Evolutionary conservation across 2,113 vertebrate species (phyloP), one percentile per base, ranked within the genome.

Genomic region (Rousettus leschenaultii): DNA sequence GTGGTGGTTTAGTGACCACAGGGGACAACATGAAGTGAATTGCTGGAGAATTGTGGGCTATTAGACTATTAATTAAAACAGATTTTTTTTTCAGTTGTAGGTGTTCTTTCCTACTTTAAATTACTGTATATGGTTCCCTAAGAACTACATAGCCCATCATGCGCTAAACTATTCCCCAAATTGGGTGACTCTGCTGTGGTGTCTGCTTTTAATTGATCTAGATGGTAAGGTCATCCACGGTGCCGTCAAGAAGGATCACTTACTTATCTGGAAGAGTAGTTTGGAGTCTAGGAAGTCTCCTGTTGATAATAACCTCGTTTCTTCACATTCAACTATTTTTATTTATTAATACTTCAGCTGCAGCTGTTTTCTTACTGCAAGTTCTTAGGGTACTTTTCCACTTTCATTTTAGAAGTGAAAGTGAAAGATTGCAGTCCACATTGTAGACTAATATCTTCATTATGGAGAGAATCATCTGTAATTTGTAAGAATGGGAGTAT

Each of bases 161-260:
- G 80, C 97, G 51, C 8, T 43, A 24, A 91, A 74, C 22, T 51
- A 19, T 94, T 84, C 95, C 96, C 86, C 92, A 97, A 98, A 98
- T 33, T 97, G 94, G 98, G 98, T 65, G 97, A 98, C 94, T 51
- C 51, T 91, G 95, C 48, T 77, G 96, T 96, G 98, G 98, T 99
- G 99, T 99, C 98, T 98, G 96, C 86, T 94, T 97, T 79, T 98
- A 95, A 99, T 98, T 99, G 98, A 99, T 68, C 86, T 97, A 35
- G 40, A n/a, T 85, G 97, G 98, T 97, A 75, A 98, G 98, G 16
- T 98, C 97, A 98, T 97, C 59, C 53, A 22, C 15, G 15, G 21
- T 43, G 59, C 48, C 6, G 2, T 26, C 19, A 55, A n/a, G 53
- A 89, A 94, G 95, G 26, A 89, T 82, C 33, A 22, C 66, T 59